Evolutionary conservation across 2,888 invertebrate species (phyloP).

Genomic region (Dolichopus griseipennis): DNA sequence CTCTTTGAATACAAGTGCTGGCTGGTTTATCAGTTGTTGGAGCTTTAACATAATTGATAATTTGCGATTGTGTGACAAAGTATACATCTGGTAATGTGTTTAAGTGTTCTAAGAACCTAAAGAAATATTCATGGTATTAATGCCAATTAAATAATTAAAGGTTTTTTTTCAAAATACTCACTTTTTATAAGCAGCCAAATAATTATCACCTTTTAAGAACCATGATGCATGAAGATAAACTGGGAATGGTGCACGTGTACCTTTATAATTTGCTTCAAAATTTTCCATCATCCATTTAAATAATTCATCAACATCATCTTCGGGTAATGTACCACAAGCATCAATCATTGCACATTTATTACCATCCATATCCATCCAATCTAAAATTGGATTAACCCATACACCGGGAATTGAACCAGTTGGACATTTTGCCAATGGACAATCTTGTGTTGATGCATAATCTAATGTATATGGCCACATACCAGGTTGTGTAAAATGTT

Average conservation of each 20-base stretch:
- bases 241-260: slow-evolving; percentile 58
- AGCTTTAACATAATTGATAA: slow-evolving; percentile 33
- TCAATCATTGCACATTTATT: slow-evolving; percentile 51
- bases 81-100: slow-evolving; percentile 50
- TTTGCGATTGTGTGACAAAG: slow-evolving; percentile 44
- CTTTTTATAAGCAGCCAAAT: slow-evolving; percentile 46
- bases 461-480: slow-evolving; percentile 59
- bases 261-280: slow-evolving; percentile 55
- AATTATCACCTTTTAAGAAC: slow-evolving; percentile 46
- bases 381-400: slow-evolving; percentile 55
- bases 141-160: too few species aligned
- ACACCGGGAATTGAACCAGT: slow-evolving; percentile 45
- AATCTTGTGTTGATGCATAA: slow-evolving; percentile 47
- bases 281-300: slow-evolving; percentile 52
- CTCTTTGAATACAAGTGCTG: slow-evolving; percentile 30
- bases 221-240: slow-evolving; percentile 58
- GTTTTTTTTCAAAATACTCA: slow-evolving; percentile 20
- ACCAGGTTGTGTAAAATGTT: slow-evolving; percentile 41
- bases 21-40: slow-evolving; percentile 37
- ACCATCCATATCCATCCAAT: slow-evolving; percentile 44
- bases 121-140: slow-evolving; percentile 26
- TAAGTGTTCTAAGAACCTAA: slow-evolving; percentile 50
- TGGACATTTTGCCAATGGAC: slow-evolving; percentile 49
- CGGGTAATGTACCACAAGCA: slow-evolving; percentile 45
- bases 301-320: slow-evolving; percentile 45